phyloP scores from a whole-genome alignment of 2,797 vertebrate species.

The Aselliscus stoliczkanus region DNA sequence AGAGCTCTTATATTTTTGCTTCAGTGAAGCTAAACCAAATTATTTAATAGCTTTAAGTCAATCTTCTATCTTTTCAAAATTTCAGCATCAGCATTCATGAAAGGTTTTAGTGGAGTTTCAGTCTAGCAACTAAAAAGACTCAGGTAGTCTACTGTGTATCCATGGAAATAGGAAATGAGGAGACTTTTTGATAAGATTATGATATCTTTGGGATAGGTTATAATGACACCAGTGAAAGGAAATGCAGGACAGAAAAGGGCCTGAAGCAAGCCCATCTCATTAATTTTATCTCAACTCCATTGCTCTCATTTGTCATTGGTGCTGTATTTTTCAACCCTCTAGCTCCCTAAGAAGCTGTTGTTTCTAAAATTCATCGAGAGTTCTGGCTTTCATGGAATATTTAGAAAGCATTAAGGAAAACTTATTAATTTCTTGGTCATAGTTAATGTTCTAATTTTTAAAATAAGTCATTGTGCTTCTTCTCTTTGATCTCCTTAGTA shows the following conservation, averaged over 20 bases:
- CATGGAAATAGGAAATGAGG: constrained; percentile 62
- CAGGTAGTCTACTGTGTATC: constrained; percentile 23
- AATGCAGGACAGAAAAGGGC: constrained; percentile 74
- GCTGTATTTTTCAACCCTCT: constrained; percentile 70
- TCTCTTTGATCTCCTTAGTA: background rate
- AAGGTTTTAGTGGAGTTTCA: constrained; percentile 43
- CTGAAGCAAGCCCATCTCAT: constrained; percentile 74
- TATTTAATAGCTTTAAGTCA: constrained; percentile 64
- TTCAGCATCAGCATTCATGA: constrained; percentile 65
- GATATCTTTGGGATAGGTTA: constrained; percentile 75
- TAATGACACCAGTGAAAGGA: constrained; percentile 76
- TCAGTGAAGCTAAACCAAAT: constrained; percentile 67
- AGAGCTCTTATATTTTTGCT: constrained; percentile 58
- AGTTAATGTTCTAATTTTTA: constrained; percentile 59
- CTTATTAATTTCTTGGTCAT: constrained; percentile 16
- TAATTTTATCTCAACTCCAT: constrained; percentile 78
- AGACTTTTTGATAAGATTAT: constrained; percentile 56
- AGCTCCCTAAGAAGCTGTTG: constrained; percentile 71
- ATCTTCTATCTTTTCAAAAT: constrained; percentile 58
- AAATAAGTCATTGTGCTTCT: background rate
- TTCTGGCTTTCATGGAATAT: constrained; percentile 68
- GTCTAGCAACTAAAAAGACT: constrained; percentile 23
- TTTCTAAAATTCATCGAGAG: constrained; percentile 76
- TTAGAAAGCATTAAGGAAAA: constrained; percentile 40
- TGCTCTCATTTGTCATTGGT: constrained; percentile 77